These are phyloP conservation scores for Oxycera nigricornis DNA, from an alignment of 2,888 invertebrate species.

Conservation along the genomic window DNA sequence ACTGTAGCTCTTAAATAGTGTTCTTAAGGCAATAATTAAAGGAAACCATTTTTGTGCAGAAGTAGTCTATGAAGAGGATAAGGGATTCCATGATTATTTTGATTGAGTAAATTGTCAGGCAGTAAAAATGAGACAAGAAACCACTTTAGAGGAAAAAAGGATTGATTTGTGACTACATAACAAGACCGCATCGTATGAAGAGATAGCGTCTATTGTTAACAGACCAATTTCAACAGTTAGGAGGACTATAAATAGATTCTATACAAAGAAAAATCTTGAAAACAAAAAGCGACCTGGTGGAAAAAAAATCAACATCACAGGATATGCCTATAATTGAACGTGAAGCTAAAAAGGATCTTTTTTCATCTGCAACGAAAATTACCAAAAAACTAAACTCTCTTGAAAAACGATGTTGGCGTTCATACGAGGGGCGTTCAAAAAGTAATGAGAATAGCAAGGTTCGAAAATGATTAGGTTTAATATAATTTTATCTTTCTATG, in stretches of 20 bases:
- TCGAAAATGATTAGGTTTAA: too few relatives aligned
- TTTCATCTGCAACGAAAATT: background rate
- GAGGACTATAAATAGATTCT: background rate
- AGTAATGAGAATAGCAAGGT: too few relatives aligned
- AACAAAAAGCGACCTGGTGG: too few relatives aligned
- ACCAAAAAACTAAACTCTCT: too few relatives aligned
- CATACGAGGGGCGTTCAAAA: too few relatives aligned
- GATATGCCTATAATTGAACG: background rate
- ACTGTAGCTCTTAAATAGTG: too few relatives aligned
- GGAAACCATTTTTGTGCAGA: too few relatives aligned
- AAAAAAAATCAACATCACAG: too few relatives aligned
- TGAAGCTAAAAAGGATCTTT: background rate
- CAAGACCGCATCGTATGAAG: too few relatives aligned
- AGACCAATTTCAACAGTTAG: background rate
- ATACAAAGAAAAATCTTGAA: too few relatives aligned
- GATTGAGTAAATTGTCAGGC: background rate
- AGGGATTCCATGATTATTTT: background rate
- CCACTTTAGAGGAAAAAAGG: background rate
- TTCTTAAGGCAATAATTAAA: too few relatives aligned
- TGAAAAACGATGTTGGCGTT: background rate
- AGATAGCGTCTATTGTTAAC: background rate
- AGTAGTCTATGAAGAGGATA: background rate
- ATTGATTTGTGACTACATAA: background rate
- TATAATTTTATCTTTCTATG: too few relatives aligned
- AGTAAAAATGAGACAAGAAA: background rate